Conservation (phyloP, 1,140 invertebrate species). For the Drosophila navojoa region DNA sequence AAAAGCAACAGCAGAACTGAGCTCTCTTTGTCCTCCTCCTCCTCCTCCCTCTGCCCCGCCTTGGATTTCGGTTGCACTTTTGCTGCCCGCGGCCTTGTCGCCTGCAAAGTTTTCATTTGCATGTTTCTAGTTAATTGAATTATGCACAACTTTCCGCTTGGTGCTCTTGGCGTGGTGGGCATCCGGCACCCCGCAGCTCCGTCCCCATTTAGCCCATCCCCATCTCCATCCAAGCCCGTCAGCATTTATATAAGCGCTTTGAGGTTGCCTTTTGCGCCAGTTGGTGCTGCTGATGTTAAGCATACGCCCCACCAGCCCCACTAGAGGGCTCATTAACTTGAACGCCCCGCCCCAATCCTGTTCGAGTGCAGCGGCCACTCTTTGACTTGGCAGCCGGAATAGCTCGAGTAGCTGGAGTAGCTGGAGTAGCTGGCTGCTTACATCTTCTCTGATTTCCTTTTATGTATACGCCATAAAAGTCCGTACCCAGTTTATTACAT, state of each 20-base stretch:
- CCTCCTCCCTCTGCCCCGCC: background rate
- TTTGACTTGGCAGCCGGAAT: conserved; percentile 24
- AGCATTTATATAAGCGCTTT: conserved; percentile 74
- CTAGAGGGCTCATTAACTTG: background rate
- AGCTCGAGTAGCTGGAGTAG: background rate
- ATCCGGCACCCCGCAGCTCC: background rate
- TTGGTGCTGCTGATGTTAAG: conserved; percentile 38
- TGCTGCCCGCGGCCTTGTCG: conserved; percentile 45
- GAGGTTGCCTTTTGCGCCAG: conserved; percentile 47
- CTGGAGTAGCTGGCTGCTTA: conserved; percentile 36
- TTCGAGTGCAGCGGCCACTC: conserved; percentile 6
- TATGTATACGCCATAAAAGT: conserved; percentile 71
- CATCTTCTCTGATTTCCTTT: conserved; percentile 65
- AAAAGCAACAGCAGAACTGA: conserved; percentile 15
- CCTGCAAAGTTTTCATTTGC: conserved; percentile 76
- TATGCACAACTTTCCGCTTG: conserved; percentile 76
- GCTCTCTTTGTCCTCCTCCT: background rate
- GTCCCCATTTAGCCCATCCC: background rate
- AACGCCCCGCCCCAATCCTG: background rate
- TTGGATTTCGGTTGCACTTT: conserved; percentile 30
- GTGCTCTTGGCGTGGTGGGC: conserved; percentile 42
- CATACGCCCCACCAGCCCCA: conserved; percentile 29
- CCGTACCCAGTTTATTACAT: conserved; percentile 72
- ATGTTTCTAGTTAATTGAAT: conserved; percentile 82
- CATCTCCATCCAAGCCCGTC: no score